phyloP scores from a whole-genome alignment of 2,888 invertebrate species.

The Lasiommata megera region DNA sequence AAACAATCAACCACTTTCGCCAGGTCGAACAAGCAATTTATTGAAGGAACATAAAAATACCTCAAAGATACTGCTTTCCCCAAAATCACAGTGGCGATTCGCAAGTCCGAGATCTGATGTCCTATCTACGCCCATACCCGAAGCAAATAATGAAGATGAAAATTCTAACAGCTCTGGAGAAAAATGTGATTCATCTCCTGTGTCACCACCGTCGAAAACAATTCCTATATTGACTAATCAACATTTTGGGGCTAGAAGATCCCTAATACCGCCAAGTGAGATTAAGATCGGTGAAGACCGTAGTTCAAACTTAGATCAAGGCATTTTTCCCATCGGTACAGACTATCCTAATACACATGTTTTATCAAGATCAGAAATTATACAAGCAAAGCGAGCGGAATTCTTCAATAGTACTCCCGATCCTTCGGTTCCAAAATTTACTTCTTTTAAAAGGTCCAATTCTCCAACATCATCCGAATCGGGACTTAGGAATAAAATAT shows the following conservation, averaged over 20 bases:
- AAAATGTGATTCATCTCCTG: slow-evolving; percentile 63
- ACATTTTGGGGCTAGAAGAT: slow-evolving; percentile 73
- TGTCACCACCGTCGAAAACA: slow-evolving; percentile 63
- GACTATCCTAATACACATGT: slow-evolving; percentile 55
- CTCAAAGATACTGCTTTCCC: slow-evolving; percentile 85
- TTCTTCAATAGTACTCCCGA: slow-evolving; percentile 75
- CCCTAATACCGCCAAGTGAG: slow-evolving; percentile 69
- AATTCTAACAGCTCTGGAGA: slow-evolving; percentile 83
- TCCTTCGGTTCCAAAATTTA: slow-evolving; percentile 60
- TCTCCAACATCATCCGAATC: slow-evolving; percentile 42
- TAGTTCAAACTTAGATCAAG: slow-evolving; percentile 57
- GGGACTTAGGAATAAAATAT: slow-evolving; percentile 48
- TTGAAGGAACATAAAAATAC: slow-evolving; percentile 78
- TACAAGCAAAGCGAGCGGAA: slow-evolving; percentile 83
- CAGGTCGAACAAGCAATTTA: slow-evolving; percentile 76
- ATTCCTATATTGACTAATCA: slow-evolving; percentile 73
- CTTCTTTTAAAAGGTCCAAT: slow-evolving; percentile 62
- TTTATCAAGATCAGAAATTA: slow-evolving; percentile 72
- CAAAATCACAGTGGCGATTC: slow-evolving; percentile 87
- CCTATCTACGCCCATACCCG: slow-evolving; percentile 91
- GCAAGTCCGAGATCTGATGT: slow-evolving; percentile 90
- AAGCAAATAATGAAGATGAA: slow-evolving; percentile 90
- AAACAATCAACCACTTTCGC: slow-evolving; percentile 74
- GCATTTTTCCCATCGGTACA: slow-evolving; percentile 72
- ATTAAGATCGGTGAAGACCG: slow-evolving; percentile 52